phyloP scores from a whole-genome alignment of 1,140 invertebrate genomes.

The Aphidius ervi region DNA sequence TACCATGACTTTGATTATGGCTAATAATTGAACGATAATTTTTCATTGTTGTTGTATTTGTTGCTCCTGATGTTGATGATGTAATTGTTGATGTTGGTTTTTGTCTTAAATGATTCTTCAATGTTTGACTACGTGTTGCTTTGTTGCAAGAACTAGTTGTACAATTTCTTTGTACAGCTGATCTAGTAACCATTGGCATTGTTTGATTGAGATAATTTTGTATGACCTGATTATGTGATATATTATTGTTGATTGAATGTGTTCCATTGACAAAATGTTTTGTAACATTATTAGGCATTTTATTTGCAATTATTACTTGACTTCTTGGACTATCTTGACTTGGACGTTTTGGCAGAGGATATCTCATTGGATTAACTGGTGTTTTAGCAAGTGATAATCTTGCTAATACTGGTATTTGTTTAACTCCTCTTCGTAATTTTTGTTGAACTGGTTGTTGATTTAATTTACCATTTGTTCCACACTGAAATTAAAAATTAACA shows the following conservation, averaged over 20 bases:
- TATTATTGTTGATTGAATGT: constrained; percentile 1
- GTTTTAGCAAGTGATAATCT: constrained; percentile 18
- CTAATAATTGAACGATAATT: constrained; percentile 28
- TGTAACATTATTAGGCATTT: constrained; percentile 30
- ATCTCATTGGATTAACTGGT: constrained; percentile 17
- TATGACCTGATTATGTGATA: constrained; percentile 33
- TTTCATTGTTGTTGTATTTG: background rate
- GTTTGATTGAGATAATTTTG: constrained; percentile 43
- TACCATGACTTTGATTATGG: constrained; percentile 39
- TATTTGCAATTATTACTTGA: constrained; percentile 26
- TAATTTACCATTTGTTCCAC: constrained; percentile 20
- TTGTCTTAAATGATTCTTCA: constrained; percentile 28
- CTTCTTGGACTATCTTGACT: constrained; percentile 24
- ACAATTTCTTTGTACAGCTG: background rate
- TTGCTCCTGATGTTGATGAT: too few species aligned
- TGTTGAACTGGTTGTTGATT: constrained; percentile 22
- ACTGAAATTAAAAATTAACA: constrained; percentile 29
- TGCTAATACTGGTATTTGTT: constrained; percentile 13
- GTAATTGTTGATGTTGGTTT: constrained; percentile 1
- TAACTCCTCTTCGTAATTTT: constrained; percentile 26
- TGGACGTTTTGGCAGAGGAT: constrained; percentile 22
- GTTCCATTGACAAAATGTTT: constrained; percentile 28
- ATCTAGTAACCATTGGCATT: constrained; percentile 21
- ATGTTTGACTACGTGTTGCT: constrained; percentile 19
- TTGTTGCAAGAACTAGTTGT: background rate